phyloP scores from a whole-genome alignment of 2,797 vertebrate species.

The Crocodylus rhombifer region DNA sequence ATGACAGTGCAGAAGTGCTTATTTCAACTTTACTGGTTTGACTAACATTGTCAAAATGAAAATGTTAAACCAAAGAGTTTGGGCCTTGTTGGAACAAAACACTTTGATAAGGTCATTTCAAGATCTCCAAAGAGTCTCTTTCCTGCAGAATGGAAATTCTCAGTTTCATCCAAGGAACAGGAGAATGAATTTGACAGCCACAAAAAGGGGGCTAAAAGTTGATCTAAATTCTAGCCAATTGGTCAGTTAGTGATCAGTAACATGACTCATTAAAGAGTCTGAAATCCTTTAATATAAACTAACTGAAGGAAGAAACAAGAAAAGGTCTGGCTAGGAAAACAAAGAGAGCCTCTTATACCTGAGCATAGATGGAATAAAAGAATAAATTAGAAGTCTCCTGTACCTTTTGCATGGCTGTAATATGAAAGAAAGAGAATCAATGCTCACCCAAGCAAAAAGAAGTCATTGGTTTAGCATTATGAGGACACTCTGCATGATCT shows the following conservation, averaged over 20 bases:
- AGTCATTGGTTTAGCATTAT: conserved; percentile 27
- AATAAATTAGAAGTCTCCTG: conserved; percentile 19
- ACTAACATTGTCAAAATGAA: too few relatives aligned
- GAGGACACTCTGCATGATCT: conserved; percentile 6
- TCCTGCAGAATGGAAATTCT: background rate
- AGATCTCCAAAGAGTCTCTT: background rate
- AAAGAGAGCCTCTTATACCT: conserved; percentile 10
- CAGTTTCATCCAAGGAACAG: background rate
- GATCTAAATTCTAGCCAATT: background rate
- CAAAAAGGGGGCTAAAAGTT: background rate
- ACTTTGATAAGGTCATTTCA: background rate
- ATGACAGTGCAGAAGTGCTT: too few relatives aligned
- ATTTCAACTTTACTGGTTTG: too few relatives aligned
- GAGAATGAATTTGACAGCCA: background rate
- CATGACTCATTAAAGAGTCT: background rate
- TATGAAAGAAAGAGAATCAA: conserved; percentile 13
- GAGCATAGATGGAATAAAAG: background rate
- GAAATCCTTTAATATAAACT: background rate
- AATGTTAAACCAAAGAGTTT: too few relatives aligned
- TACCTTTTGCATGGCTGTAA: conserved; percentile 21
- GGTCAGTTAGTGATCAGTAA: background rate
- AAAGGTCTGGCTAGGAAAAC: background rate
- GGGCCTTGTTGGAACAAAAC: background rate
- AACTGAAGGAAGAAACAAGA: background rate
- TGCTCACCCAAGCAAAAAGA: conserved; percentile 38